phyloP scores from a whole-genome alignment of 2,888 invertebrate genomes.

The Steinernema hermaphroditum region DNA sequence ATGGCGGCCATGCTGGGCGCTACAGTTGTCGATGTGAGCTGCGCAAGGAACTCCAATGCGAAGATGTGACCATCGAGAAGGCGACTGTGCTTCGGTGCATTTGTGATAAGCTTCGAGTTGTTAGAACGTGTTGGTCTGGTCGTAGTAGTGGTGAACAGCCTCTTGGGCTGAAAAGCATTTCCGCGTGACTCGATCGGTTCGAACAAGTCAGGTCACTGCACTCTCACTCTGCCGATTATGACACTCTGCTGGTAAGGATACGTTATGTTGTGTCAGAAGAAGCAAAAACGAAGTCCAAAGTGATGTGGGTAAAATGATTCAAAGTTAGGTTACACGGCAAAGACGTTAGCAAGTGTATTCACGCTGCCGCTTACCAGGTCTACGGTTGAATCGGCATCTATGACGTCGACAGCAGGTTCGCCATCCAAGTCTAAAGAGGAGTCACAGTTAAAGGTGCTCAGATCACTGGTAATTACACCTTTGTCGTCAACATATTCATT shows the following conservation, averaged over 20 bases:
- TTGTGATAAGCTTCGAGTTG: neutral
- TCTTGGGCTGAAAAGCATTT: slow-evolving; percentile 27
- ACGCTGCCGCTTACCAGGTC: slow-evolving; percentile 2
- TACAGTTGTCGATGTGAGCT: neutral
- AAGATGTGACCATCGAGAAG: slow-evolving; percentile 17
- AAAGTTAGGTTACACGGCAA: neutral
- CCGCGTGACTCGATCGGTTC: neutral
- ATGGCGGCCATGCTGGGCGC: too few species aligned
- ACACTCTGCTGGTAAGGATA: neutral
- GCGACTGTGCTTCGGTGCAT: neutral
- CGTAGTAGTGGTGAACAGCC: slow-evolving; percentile 17
- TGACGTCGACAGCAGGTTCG: neutral
- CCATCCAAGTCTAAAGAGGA: neutral
- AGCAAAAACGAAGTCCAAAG: neutral
- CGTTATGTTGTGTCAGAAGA: neutral
- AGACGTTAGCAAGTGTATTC: neutral
- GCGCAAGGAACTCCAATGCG: neutral
- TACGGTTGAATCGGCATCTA: slow-evolving; percentile 5
- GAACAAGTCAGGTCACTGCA: neutral
- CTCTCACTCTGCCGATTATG: neutral
- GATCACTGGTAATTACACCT: neutral
- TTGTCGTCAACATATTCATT: slow-evolving; percentile 25
- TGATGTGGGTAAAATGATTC: too few species aligned
- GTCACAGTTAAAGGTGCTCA: neutral
- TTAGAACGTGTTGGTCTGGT: neutral